Conservation (phyloP, 2,797 vertebrate species). For the Staurois parvus region DNA sequence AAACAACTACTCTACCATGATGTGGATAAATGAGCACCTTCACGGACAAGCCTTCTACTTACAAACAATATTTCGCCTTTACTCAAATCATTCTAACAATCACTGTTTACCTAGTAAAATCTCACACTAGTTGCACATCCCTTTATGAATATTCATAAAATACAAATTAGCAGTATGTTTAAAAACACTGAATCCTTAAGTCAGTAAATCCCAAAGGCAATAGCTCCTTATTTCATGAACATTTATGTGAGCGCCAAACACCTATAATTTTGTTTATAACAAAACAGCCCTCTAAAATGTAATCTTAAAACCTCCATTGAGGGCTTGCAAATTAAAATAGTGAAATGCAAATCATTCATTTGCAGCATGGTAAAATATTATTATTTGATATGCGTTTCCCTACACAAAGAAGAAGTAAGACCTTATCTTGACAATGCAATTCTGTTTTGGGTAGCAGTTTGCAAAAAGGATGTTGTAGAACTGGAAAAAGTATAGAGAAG, state of each 20-base stretch:
- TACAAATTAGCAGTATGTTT: slow-evolving; percentile 51
- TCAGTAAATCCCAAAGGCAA: slow-evolving; percentile 31
- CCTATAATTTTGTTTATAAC: slow-evolving; percentile 47
- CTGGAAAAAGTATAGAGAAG: too few relatives aligned
- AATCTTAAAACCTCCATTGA: slow-evolving; percentile 3
- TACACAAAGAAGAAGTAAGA: background rate
- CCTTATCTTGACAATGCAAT: background rate
- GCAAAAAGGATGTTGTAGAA: too few relatives aligned
- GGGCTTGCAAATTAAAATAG: background rate
- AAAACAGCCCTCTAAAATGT: slow-evolving; percentile 31
- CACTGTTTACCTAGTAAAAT: slow-evolving; percentile 29
- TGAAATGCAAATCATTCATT: background rate
- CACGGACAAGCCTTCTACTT: background rate
- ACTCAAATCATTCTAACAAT: background rate
- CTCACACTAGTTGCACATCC: slow-evolving; percentile 36
- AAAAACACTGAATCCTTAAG: slow-evolving; percentile 56
- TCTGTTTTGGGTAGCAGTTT: too few relatives aligned
- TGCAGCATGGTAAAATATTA: slow-evolving; percentile 3
- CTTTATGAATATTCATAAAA: slow-evolving; percentile 55
- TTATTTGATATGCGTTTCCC: background rate
- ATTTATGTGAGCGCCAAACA: slow-evolving; percentile 25
- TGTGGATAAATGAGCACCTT: too few relatives aligned
- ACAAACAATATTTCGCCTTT: background rate
- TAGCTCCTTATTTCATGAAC: slow-evolving; percentile 26
- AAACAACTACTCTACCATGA: too few relatives aligned